A percentile compares a stretch with the other conserved stretches of the same genome.
Conservation (phyloP, 2,797 vertebrate species). For the Myiotriccus ornatus region DNA sequence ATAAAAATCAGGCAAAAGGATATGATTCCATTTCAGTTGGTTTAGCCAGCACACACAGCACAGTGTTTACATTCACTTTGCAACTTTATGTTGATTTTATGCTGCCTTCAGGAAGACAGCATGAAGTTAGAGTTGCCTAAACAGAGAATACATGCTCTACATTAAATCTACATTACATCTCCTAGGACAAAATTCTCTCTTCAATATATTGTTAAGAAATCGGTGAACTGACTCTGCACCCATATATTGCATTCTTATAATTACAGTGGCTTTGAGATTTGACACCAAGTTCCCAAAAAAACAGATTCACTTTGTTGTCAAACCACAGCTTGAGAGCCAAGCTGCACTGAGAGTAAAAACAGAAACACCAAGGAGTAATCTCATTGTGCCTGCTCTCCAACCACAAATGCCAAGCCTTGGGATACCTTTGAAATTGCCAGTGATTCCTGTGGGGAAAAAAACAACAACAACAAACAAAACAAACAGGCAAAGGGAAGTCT, state of each 20-base stretch:
- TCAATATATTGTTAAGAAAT: background rate
- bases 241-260: background rate
- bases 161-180: background rate
- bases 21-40: background rate
- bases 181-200: background rate
- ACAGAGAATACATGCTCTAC: background rate
- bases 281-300: background rate
- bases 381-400: background rate
- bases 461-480: background rate
- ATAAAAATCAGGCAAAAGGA: constrained; percentile 7
- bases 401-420: background rate
- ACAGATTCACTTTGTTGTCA: background rate
- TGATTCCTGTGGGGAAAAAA: background rate
- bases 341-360: background rate
- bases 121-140: background rate
- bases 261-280: background rate
- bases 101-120: background rate
- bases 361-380: background rate
- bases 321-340: background rate
- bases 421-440: background rate
- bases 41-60: background rate
- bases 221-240: background rate
- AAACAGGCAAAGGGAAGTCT: background rate
- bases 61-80: background rate
- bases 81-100: constrained; percentile 22